Conservation (phyloP, 2,113 vertebrate genomes). For the Mastomys natalensis region DNA sequence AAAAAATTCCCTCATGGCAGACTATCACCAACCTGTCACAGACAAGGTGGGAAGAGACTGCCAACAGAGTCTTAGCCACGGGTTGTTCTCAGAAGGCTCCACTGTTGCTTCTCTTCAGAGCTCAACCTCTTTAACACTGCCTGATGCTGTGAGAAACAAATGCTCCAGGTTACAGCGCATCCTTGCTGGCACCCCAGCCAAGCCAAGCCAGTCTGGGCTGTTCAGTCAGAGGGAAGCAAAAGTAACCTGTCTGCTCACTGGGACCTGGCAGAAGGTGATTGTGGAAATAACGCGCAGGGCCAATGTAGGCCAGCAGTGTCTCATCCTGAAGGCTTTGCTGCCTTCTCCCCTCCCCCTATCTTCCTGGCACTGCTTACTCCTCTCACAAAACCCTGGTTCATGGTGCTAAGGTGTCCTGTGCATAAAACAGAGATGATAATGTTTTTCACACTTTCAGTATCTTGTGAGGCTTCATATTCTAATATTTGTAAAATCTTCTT, state of each 20-base stretch:
- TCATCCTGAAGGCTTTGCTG: neutral
- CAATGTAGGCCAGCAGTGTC: too few relatives aligned
- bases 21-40: slow-evolving; percentile 44
- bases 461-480: slow-evolving; percentile 23
- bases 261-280: neutral
- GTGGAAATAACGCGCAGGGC: too few relatives aligned
- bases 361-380: slow-evolving; percentile 35
- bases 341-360: neutral
- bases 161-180: neutral
- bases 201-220: neutral
- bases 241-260: slow-evolving; percentile 15
- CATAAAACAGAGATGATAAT: slow-evolving; percentile 1
- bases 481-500: slow-evolving; percentile 29
- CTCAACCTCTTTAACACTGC: neutral
- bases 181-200: neutral
- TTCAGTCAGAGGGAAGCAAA: neutral
- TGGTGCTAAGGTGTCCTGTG: neutral
- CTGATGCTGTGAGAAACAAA: slow-evolving; percentile 38
- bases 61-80: neutral
- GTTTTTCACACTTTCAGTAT: neutral
- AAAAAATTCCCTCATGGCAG: neutral
- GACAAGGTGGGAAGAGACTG: slow-evolving; percentile 28
- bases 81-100: neutral
- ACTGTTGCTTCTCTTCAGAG: neutral
- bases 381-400: slow-evolving; percentile 20